Base-by-base conservation (phyloP, 1,140 invertebrate species). In the Brachionus manjavacas region DNA sequence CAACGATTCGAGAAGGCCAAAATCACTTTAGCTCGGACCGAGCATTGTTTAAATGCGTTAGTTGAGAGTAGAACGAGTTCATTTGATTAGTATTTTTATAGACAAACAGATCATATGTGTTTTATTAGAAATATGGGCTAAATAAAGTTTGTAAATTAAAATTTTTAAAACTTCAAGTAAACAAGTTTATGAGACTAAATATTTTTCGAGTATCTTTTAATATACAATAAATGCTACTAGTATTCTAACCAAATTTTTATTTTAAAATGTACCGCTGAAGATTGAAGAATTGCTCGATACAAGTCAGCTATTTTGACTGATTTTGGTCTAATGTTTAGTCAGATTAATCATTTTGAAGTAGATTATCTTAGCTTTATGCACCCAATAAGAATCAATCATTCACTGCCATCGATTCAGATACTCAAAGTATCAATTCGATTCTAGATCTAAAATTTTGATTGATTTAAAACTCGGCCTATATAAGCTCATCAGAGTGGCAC, bases 31-130 rank as follows among this genome's bases (percentile, higher is more conserved):
- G 28, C 7, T 39, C 2, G 16, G 68, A 23, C 68, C 39, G n/a
- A 41, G 41, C 11, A 72, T 72, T 72, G 16, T 41, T 20, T 72
- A 72, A 72, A 72, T 41, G 39, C 68, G 68, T 72, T 72, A 72
- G 68, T 41, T 72, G 68, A 72, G 68, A 72, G 35, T 31, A 68
- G 31, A 68, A 68, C 31, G 39, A 72, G 39, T 72, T 72, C 68
- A 72, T 72, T 72, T 72, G 68, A 72, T 72, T 72, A 72, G 39
- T 28, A 41, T 41, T 72, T 72, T 72, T 72, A 72, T 72, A 72
- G 68, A 72, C 68, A 72, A 72, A 72, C 68, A 72, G 68, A 72
- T 72, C 68, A 43, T 72, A 72, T 72, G 68, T 72, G 68, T 72
- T 72, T 41, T 39, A 60, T 60, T 60, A 72, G 20, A 72, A 41